These are phyloP conservation scores for Narcine bancroftii DNA, from an alignment of 2,113 vertebrate genomes.

Conservation along the genomic window DNA sequence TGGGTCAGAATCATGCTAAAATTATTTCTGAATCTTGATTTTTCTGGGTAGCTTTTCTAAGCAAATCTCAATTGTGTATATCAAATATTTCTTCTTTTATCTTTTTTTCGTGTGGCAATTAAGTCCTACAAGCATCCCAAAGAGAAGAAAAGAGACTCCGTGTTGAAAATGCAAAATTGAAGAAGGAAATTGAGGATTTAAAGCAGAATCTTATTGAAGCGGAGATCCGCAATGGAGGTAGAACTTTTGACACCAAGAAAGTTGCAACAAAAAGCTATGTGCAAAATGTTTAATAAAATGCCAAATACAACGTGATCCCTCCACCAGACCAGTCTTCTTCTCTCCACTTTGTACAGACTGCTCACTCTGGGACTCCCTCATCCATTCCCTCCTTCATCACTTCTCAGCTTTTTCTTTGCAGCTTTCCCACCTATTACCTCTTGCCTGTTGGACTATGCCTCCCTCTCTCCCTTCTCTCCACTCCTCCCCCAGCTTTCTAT, in stretches of 20 bases:
- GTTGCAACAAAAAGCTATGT: background rate
- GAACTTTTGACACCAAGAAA: background rate
- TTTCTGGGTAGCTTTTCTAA: too few species aligned
- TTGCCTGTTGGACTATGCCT: too few species aligned
- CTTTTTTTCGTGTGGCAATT: background rate
- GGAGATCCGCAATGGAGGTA: conserved; percentile 85
- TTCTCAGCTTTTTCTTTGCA: too few species aligned
- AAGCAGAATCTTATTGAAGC: conserved; percentile 80
- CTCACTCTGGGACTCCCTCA: too few species aligned
- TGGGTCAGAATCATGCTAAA: background rate
- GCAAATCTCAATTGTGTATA: background rate
- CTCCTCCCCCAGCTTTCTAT: too few species aligned
- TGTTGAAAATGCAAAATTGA: conserved; percentile 88
- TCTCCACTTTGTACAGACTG: too few species aligned
- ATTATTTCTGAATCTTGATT: too few species aligned
- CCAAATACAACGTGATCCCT: too few species aligned
- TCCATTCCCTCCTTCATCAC: too few species aligned
- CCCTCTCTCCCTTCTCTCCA: too few species aligned
- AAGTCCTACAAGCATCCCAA: conserved; percentile 80
- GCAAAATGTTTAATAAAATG: background rate
- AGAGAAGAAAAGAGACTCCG: conserved; percentile 91
- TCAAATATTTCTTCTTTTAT: background rate
- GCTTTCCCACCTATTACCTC: too few species aligned
- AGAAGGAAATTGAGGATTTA: conserved; percentile 83
- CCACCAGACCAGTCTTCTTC: too few species aligned